These are phyloP conservation scores for Eulacestoma nigropectus DNA, from an alignment of 2,113 vertebrate species.

Conservation along the genomic window DNA sequence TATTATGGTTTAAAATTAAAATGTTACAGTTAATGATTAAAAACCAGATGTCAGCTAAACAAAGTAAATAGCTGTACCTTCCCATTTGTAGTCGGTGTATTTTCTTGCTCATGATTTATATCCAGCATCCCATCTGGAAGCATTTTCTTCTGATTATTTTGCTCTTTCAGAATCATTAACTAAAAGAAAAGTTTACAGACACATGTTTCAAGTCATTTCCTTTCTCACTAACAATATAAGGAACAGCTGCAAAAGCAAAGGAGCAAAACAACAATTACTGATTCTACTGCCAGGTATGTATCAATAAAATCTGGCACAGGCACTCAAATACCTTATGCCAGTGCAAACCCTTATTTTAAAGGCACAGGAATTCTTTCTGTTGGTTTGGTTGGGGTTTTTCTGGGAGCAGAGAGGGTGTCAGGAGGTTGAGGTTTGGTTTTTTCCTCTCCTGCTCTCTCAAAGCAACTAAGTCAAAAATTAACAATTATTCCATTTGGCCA, in stretches of 20 bases:
- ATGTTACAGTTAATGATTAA: background rate
- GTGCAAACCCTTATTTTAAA: background rate
- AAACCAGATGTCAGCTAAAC: background rate
- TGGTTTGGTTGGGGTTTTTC: background rate
- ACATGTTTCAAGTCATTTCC: background rate
- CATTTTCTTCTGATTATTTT: constrained; percentile 87
- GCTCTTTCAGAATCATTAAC: constrained; percentile 90
- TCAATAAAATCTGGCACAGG: background rate
- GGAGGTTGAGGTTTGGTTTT: background rate
- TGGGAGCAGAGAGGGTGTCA: background rate
- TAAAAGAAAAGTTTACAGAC: constrained; percentile 55
- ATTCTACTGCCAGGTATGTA: background rate
- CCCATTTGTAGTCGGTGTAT: constrained; percentile 83
- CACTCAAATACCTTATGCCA: background rate
- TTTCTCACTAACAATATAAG: background rate
- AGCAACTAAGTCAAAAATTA: background rate
- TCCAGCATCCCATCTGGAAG: constrained; percentile 81
- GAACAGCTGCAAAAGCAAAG: constrained; percentile 6
- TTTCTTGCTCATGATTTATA: constrained; percentile 83
- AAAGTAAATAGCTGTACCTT: constrained; percentile 73
- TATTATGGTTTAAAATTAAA: background rate
- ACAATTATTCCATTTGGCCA: background rate
- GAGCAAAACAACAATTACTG: background rate
- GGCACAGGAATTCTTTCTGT: background rate
- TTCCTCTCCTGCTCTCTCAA: background rate